Evolutionary conservation across 2,113 vertebrate genomes (phyloP), one percentile per base, ranked within the genome.

Genomic region (Vidua macroura): DNA sequence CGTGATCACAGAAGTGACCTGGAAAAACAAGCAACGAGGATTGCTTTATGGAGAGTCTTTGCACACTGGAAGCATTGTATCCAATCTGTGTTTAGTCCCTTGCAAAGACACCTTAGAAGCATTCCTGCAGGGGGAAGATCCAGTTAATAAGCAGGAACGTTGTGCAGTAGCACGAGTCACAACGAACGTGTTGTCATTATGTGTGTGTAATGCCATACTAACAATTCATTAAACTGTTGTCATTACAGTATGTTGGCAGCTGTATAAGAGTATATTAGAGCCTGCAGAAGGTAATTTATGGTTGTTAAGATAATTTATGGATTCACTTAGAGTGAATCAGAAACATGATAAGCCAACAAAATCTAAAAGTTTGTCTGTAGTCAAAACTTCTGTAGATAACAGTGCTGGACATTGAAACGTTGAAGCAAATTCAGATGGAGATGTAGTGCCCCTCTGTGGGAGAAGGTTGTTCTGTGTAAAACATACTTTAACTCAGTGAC

Each of bases 11-110:
- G 69, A 31, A 92, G 97, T 53, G 88, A 56, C 39, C 81, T 97
- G 52, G 92, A 77, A 23, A 88, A 72, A 19, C 93, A 98, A 80
- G 98, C 97, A 80, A 46, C 51, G 39, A 97, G 69, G 91, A 93
- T 92, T 85, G 91, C 62, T 6, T 94, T 98, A 39, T 39, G 93
- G 48, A 97, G 97, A 90, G 96, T 53, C 22, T 97, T 99, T 62
- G 62, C 55, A 10, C 96, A 9, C 83, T 99, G 99, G 99, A 98
- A 86, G 92, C 94, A 95, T 52, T 99, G 99, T 99, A 99, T 99
- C 99, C 98, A 95, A 80, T 39, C 44, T 90, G 4, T 79, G 4
- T n/a, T 67, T n/a, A 21, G n/a, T 28, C 33, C n/a, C 11, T 55
- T 27, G 12, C 27, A 92, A 13, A 33, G 28, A 24, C 60, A 31